A percentile compares a stretch with the other conserved stretches of the same genome.
Evolutionary conservation across 2,797 vertebrate species (phyloP).

Genomic region (Anguilla obscura): DNA sequence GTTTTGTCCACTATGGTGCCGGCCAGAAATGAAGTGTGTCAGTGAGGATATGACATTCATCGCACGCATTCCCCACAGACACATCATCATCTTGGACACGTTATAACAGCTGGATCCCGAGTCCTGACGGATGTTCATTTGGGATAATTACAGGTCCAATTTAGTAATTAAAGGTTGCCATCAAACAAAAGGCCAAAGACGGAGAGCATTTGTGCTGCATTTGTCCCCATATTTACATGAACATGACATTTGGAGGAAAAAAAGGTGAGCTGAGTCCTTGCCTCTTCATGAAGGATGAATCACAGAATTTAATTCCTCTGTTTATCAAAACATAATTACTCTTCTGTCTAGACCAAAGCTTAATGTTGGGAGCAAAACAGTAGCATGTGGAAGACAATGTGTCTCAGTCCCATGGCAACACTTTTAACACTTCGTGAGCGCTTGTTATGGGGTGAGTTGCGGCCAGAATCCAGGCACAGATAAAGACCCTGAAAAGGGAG

Average conservation of each 20-base stretch:
- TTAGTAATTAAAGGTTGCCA: conserved; percentile 7
- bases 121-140: neutral
- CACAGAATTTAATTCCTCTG: neutral
- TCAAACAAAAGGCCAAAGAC: neutral
- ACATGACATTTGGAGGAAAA: neutral
- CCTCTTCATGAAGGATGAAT: neutral
- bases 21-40: neutral
- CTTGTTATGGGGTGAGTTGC: neutral
- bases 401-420: neutral
- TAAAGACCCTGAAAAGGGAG: neutral
- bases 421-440: neutral
- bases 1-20: neutral
- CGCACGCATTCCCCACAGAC: neutral
- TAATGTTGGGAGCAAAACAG: neutral
- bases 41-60: neutral
- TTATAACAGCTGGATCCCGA: neutral
- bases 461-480: neutral
- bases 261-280: neutral
- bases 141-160: conserved; percentile 16
- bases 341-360: neutral
- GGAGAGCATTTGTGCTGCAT: neutral
- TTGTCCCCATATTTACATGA: neutral
- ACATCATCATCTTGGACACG: neutral
- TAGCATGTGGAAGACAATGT: neutral
- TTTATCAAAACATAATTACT: neutral